phyloP scores from a whole-genome alignment of 2,888 invertebrate genomes.

The Perdita meconis region DNA sequence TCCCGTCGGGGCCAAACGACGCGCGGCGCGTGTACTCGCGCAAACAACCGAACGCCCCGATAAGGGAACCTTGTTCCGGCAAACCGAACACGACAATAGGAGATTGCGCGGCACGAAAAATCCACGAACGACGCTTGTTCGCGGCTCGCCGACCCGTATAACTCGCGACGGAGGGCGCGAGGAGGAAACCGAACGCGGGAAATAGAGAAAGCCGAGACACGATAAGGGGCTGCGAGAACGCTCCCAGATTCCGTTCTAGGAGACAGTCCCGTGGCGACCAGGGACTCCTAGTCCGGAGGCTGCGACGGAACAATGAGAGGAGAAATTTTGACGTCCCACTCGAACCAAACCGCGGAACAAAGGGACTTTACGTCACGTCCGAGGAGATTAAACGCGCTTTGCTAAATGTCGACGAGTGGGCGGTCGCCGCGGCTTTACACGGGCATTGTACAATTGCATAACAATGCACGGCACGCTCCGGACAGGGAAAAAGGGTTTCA shows the following conservation, averaged over 20 bases:
- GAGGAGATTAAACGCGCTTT: constrained; percentile 67
- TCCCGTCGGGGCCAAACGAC: not conserved
- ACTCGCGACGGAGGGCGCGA: not conserved
- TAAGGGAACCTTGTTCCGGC: not conserved
- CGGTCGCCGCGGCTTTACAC: constrained; percentile 39
- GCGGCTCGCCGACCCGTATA: constrained; percentile 8
- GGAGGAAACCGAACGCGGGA: not conserved
- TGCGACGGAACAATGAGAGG: constrained; percentile 43
- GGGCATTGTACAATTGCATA: constrained; percentile 66
- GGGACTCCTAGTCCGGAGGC: not conserved
- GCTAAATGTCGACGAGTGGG: constrained; percentile 70
- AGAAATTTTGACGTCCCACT: constrained; percentile 65
- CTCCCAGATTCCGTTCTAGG: not conserved
- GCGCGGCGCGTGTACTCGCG: not conserved
- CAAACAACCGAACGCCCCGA: constrained; percentile 8
- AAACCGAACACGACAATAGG: constrained; percentile 11
- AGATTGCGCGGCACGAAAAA: not conserved
- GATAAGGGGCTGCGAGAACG: not conserved
- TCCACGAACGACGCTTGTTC: constrained; percentile 1
- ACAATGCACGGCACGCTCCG: constrained; percentile 28
- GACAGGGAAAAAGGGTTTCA: constrained; percentile 36
- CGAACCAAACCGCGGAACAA: constrained; percentile 57
- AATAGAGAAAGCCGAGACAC: not conserved
- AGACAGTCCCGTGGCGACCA: not conserved
- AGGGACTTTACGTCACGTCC: constrained; percentile 68